Base-by-base conservation (phyloP, 2,113 vertebrate genomes). In the Corythoichthys haematopterus region DNA sequence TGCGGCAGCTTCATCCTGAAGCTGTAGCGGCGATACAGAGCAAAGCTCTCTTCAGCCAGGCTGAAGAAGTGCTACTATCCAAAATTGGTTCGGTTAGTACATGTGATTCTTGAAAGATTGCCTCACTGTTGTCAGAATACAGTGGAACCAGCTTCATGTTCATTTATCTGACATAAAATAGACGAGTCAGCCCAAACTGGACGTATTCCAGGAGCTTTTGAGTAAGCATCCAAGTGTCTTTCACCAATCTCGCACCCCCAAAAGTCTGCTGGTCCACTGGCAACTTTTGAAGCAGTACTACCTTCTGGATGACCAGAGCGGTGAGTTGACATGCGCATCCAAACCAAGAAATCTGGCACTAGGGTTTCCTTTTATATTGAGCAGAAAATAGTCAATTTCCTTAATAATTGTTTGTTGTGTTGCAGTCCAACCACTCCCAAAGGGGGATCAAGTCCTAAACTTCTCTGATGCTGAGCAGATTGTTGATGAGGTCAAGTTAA, bases 221-320 rank as follows among this genome's bases (percentile, higher is more conserved):
- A 94, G 89, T 74, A 95, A 95, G 73, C 93, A 98, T 76, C 94
- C 95, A 0, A 89, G 93, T 20, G 90, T 94, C 68, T 98, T 98
- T 88, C 96, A 98, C 81, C 92, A 94, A 0, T 93, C 94, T 0
- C 94, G 95, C 8, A 95, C 94, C 0, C 92, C 95, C 59, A 97
- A 97, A 87, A 94, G 93, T 66, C 88, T 98, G 68, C 91, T 97
- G 90, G 91, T 95, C 1, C 95, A 98, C 83, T 98, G 96, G 96
- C 96, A 98, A 85, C 94, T 98, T 58, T 92, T 98, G 80, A 98
- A 98, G 74, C 96, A 98, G 84, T 97, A 98, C 79, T 97, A 97
- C 88, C 89, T 98, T 48, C 91, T 98, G 70, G 95, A 95, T 6
- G 96, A 98, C 78, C 96, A 98, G 86, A 98, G 93, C 62, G 96